Evolutionary conservation across 2,113 vertebrate species (phyloP).

Genomic region (Tor tambroides): DNA sequence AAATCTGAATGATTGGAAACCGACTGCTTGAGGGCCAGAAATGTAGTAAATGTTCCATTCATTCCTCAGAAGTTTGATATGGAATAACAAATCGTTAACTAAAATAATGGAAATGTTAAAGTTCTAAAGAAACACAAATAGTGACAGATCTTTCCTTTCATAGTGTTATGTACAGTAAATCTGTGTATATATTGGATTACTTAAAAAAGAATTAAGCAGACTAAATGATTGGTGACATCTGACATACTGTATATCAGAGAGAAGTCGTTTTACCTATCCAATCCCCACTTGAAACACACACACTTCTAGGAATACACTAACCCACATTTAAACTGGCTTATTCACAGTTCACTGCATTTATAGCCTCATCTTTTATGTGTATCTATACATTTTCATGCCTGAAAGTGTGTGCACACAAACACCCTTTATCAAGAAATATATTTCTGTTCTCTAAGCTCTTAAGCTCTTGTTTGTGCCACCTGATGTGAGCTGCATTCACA

Average conservation of each 20-base stretch:
- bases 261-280: too few relatives aligned
- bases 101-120: too few relatives aligned
- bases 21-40: neutral
- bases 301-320: neutral
- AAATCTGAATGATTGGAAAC: neutral
- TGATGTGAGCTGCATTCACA: slow-evolving; percentile 23
- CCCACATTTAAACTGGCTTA: neutral
- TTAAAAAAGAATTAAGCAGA: too few relatives aligned
- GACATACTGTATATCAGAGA: too few relatives aligned
- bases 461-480: slow-evolving; percentile 8
- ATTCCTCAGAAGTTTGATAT: too few relatives aligned
- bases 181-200: neutral
- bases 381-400: neutral
- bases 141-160: neutral
- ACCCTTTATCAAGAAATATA: neutral
- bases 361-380: neutral
- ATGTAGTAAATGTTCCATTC: neutral
- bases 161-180: neutral
- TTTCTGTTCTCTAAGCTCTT: slow-evolving; percentile 4
- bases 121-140: neutral
- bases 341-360: neutral
- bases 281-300: neutral
- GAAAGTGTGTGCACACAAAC: neutral
- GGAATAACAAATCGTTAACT: too few relatives aligned
- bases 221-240: neutral